Base-by-base conservation (phyloP, 35 echinoderm and acorn worm species). In the Anneissia japonica region DNA sequence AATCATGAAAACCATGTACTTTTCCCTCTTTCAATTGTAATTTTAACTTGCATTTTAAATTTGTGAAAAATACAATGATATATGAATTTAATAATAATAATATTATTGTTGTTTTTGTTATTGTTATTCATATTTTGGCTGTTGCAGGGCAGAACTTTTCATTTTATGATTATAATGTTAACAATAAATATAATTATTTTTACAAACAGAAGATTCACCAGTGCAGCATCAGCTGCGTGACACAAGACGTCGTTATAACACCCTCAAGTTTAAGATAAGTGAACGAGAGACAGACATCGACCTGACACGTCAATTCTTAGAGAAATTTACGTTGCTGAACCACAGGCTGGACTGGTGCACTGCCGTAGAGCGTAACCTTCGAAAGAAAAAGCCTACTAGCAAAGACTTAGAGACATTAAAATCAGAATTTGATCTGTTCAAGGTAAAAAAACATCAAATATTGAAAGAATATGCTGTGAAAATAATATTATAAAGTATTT, bases 211-310 rank as follows among this genome's bases (percentile, higher is more conserved):
- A 34, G 92, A 94, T 39, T 91, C 91, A 33, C 89, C 91, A 34
- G 94, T 99, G 45, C 82, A 86, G 34, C 82, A 90, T 30, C 96
- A 99, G 77, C 77, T 99, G 3, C 84, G 75, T 30, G 96, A 99
- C 72, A 86, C 86, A 72, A 94, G 89, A 79, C 74, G 83, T 34
- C 86, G 96, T 46, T 99, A 99, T 34, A 87, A 99, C 12, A 87
- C 64, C 34, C 87, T 99, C 40, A 91, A 94, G 79, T 45, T 91
- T 29, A 90, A 74, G 74, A 84, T 99, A 43, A 91, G 73, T 28
- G 96, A 99, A 31, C 86, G 96, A 0, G 37, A 97, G 46, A 92
- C 94, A n/a, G 91, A 99, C 83, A 91, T 99, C 46, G 87, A 90
- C 74, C 85, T 94, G 21, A 90, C 85, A 36, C 84, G 82, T 28